Evolutionary conservation across 2,113 vertebrate genomes (phyloP).

Genomic region (Phodopus roborovskii): DNA sequence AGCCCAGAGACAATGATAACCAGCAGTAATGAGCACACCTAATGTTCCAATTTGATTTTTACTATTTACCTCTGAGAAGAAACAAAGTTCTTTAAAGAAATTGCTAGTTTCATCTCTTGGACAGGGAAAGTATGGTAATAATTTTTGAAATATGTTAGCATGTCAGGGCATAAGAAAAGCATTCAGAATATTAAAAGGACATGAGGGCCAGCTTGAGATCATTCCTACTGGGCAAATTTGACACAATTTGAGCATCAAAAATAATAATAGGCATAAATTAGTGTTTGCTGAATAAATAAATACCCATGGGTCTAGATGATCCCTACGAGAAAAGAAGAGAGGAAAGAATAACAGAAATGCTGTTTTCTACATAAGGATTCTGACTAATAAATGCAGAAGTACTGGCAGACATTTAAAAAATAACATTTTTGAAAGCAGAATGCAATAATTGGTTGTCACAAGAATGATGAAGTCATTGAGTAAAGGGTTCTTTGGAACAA

Average conservation of each 20-base stretch:
- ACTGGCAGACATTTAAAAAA: constrained; percentile 3
- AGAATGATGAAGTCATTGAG: constrained; percentile 16
- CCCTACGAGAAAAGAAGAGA: not conserved
- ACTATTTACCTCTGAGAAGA: constrained; percentile 8
- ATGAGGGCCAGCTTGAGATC: not conserved
- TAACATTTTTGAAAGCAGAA: constrained; percentile 12
- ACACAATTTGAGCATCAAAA: constrained; percentile 58
- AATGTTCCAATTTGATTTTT: constrained; percentile 50
- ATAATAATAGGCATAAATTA: constrained; percentile 55
- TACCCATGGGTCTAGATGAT: constrained; percentile 13
- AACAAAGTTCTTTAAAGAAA: constrained; percentile 32
- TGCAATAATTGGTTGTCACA: constrained; percentile 2
- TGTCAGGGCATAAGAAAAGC: constrained; percentile 37
- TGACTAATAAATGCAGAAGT: constrained; percentile 14
- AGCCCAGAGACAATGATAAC: not conserved
- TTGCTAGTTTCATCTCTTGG: not conserved
- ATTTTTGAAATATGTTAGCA: constrained; percentile 44
- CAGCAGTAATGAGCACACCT: not conserved
- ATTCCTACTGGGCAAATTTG: constrained; percentile 38
- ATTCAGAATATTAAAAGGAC: constrained; percentile 31
- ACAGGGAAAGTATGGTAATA: not conserved
- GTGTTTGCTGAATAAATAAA: constrained; percentile 51
- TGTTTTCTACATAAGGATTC: constrained; percentile 56
- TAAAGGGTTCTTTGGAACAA: constrained; percentile 28
- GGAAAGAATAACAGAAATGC: not conserved